A percentile compares a stretch with the other conserved stretches of the same genome.
phyloP scores from a whole-genome alignment of 2,888 invertebrate species.

The Nomada fucata region DNA sequence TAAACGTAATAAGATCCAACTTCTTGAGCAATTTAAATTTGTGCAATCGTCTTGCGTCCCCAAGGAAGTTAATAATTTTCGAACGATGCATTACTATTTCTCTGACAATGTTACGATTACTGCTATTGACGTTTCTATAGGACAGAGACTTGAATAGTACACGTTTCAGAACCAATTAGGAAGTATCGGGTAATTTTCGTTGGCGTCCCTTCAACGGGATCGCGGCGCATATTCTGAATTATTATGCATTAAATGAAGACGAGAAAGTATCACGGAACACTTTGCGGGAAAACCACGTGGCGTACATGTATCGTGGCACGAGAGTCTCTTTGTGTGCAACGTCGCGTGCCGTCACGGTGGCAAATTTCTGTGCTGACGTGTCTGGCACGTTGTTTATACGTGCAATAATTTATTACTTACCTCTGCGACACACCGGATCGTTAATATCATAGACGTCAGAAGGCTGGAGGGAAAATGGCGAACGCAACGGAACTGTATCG shows the following conservation, averaged over 20 bases:
- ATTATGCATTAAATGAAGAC: conserved; percentile 41
- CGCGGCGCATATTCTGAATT: conserved; percentile 7
- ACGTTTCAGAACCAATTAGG: too few relatives aligned
- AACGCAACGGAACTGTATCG: conserved; percentile 46
- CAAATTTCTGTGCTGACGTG: conserved; percentile 63
- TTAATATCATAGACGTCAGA: conserved; percentile 59
- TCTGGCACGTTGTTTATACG: conserved; percentile 64
- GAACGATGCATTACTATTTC: too few relatives aligned
- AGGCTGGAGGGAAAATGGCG: conserved; percentile 37
- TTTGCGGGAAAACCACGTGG: conserved; percentile 37
- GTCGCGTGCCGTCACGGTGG: conserved; percentile 63
- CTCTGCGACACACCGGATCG: conserved; percentile 44
- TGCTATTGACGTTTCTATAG: too few relatives aligned
- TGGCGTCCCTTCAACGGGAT: not conserved
- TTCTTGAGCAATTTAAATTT: too few relatives aligned
- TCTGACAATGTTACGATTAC: too few relatives aligned
- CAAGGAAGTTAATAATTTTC: too few relatives aligned
- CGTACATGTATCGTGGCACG: conserved; percentile 31
- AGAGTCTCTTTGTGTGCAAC: conserved; percentile 39
- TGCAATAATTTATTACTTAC: conserved; percentile 68
- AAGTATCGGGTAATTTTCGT: not conserved
- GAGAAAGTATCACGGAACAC: conserved; percentile 31
- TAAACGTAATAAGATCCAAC: too few relatives aligned
- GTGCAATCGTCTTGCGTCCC: too few relatives aligned
- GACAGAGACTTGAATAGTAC: too few relatives aligned